Conservation (phyloP, 2,888 invertebrate species). For the Diarsia rubi region DNA sequence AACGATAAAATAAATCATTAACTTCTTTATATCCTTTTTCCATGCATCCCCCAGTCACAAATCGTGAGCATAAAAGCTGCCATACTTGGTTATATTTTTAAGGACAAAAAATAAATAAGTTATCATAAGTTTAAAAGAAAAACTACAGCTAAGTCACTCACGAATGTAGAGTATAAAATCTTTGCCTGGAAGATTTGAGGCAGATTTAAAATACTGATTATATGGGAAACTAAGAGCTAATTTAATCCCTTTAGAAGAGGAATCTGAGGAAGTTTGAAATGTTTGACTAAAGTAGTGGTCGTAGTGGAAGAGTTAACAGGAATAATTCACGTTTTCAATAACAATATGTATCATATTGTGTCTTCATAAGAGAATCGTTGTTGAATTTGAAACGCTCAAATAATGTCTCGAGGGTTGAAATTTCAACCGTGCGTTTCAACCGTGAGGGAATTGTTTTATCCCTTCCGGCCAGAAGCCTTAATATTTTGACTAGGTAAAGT, state of each 20-base stretch:
- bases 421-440: too few species aligned
- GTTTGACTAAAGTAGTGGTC: neutral
- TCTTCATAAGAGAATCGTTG: too few species aligned
- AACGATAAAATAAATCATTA: neutral
- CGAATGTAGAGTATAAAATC: slow-evolving; percentile 22
- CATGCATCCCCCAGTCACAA: slow-evolving; percentile 35
- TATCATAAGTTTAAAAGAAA: slow-evolving; percentile 42
- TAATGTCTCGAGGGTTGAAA: neutral
- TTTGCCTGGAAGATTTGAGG: slow-evolving; percentile 46
- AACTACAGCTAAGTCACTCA: slow-evolving; percentile 42
- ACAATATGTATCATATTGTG: neutral
- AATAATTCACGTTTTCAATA: neutral
- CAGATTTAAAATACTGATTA: slow-evolving; percentile 65
- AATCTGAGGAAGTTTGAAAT: neutral
- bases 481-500: slow-evolving; percentile 22
- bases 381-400: neutral
- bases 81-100: slow-evolving; percentile 38
- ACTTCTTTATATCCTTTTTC: neutral
- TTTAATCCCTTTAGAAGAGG: neutral
- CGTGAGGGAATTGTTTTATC: neutral
- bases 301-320: neutral
- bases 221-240: neutral
- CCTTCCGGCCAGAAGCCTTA: neutral
- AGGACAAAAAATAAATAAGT: slow-evolving; percentile 62
- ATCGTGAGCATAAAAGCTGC: slow-evolving; percentile 52